Base-by-base conservation (phyloP, 1,140 invertebrate species). In the Nasonia vitripennis region DNA sequence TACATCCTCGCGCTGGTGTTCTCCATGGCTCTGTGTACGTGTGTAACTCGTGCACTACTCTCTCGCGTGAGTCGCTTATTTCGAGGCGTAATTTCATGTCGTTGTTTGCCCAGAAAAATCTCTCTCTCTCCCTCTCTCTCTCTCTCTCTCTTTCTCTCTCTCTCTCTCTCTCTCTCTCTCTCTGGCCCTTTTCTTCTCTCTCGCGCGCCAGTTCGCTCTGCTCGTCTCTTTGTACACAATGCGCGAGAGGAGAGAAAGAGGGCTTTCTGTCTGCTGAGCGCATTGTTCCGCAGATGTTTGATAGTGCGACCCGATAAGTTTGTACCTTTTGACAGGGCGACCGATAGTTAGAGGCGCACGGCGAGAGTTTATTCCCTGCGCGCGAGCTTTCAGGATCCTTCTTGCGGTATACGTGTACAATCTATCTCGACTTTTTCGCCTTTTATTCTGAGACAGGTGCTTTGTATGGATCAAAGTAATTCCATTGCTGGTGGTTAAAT, bases 221-320 rank as follows among this genome's bases (percentile, higher is more conserved):
- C 48, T 73, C 81, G 11, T 83, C 80, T 83, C 51, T 70, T 68
- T 83, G 62, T 62, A n/a, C 23, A 83, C 80, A 67, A 83, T 83
- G 20, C 51, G 27, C 14, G 31, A 7, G 31, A 27, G 68, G 34
- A 70, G 68, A 70, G 68, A 31, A 31, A 68, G 67, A 68, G 17
- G 67, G 67, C 10, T 71, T 62, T 62, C 55, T 62, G 34, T 20
- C 34, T 41, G n/a, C 11, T 20, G 67, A n/a, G 68, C 41, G 83
- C 78, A 85, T 85, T 85, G 83, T 85, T 85, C 78, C 68, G 27
- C 48, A 41, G 48, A 79, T 78, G 74, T 81, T 85, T 75, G 83
- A 81, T 81, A 85, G 45, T 81, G 83, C 78, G 6, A 81, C 51
- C 4, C 55, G 83, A 85, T 85, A 85, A 85, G 45, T 73, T 85